Base-by-base conservation (phyloP, 2,113 vertebrate species). In the Carassius gibelio region DNA sequence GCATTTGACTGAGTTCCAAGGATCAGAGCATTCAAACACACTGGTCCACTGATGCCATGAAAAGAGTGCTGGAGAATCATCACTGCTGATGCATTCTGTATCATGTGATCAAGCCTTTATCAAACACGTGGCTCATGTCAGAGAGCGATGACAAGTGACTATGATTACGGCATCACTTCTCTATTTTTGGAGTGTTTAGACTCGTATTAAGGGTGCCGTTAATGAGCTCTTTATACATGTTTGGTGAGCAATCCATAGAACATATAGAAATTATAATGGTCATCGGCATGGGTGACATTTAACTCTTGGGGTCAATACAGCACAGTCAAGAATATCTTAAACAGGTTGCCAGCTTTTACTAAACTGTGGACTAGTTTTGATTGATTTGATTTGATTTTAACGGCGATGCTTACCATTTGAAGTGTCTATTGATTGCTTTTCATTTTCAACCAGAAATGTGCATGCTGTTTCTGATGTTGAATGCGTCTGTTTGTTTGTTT, bases 1-100 rank as follows among this genome's bases (percentile, higher is more conserved):
- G 48, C 81, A 42, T 74, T 57, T 88, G 87, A 84, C 84, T 77
- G 69, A 88, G 57, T 79, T 78, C n/a, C 79, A 38, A 45, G 64
- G 84, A 82, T 89, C 84, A 86, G 23, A 74, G 34, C 72, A 72
- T 34, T 3, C 48, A 79, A 68, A 68, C 75, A 61, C 21, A 30
- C 45, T 66, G 62, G 5, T 74, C 38, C 50, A n/a, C 81, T 74
- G 59, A 66, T 81, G 38, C 68, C 11, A n/a, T 38, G 45, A 71
- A 84, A 69, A 82, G 69, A 71, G 62, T 15, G 82, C 36, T 17
- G 26, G 75, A 42, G 61, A 59, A 34, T 82, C 71, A 82, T 75
- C 83, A 38, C 52, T 52, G 71, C 59, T 81, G 71, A 86, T 62
- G 79, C 78, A 62, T 81, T 72, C 11, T 23, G 5, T 30, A 62